Evolutionary conservation across 2,888 invertebrate genomes (phyloP), one percentile per base, ranked within the genome.

Genomic region (Cyclophora albipunctata): DNA sequence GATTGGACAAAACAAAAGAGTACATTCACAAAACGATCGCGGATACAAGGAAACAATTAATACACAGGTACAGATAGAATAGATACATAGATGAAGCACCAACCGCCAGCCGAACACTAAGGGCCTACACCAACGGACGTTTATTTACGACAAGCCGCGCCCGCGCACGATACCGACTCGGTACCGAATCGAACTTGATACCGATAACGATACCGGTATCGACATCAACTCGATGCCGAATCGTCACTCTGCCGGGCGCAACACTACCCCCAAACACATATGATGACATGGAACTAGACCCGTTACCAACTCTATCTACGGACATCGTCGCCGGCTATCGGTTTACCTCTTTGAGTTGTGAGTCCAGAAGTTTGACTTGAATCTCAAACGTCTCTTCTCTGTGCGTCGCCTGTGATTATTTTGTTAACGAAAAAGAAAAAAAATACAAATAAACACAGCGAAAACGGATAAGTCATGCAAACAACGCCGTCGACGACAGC

Each of bases 361-460:
- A 93, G 88, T 94, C 94, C 90, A 97, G 92, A 77, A 93, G 91
- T 92, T 96, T 96, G 79, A 97, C 95, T 90, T 96, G 96, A 83
- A 93, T 93, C 84, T 96, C 95, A 91, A 94, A 96, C 69, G 95
- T 93, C 90, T 98, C 98, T 91, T 98, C 98, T 89, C 97, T 95
- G 90, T 96, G 94, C 78, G 97, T 96, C 75, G 98, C 97, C 97
- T 98, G 91, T 78, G 82, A 82, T 82, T 81, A 84, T 84, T 75
- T 77, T 75, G 75, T 87, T 86, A 84, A 84, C 81, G 76, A 80
- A 79, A 74, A 75, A 80, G 73, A 84, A 75, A 81, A 58, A 58
- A 57, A 60, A 37, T 5, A 37, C 37, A 60, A 58, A 57, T 58
- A 37, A 37, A 37, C 37, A 81, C 76, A 81, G 57, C 72, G 74